phyloP scores from a whole-genome alignment of 2,888 invertebrate species.

The Hypomecis atomaria region DNA sequence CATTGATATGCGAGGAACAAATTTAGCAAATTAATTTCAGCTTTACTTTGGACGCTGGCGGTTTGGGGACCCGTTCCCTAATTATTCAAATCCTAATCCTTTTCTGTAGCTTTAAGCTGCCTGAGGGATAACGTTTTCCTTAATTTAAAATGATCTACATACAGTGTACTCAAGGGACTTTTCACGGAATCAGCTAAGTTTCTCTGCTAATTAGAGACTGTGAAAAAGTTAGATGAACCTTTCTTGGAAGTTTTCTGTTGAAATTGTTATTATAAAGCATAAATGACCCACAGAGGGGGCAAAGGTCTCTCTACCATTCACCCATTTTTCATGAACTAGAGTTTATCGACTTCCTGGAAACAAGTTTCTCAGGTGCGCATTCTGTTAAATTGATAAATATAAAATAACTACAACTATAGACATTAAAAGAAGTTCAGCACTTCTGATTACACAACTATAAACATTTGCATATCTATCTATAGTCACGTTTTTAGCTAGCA shows the following conservation, averaged over 20 bases:
- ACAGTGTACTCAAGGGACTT: not conserved
- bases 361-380: too few species aligned
- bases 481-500: not conserved
- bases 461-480: slow-evolving; percentile 12
- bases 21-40: slow-evolving; percentile 27
- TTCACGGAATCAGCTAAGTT: not conserved
- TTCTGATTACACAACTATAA: not conserved
- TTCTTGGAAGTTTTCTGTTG: not conserved
- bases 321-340: too few species aligned
- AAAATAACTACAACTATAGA: not conserved
- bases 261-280: not conserved
- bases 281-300: not conserved
- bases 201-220: not conserved
- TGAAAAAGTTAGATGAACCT: not conserved
- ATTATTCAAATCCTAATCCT: slow-evolving; percentile 27
- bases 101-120: slow-evolving; percentile 16
- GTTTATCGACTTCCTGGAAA: too few species aligned
- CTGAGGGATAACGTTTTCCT: slow-evolving; percentile 6
- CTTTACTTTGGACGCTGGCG: slow-evolving; percentile 5
- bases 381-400: too few species aligned
- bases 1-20: slow-evolving; percentile 33
- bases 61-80: slow-evolving; percentile 10
- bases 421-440: not conserved
- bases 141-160: slow-evolving; percentile 10
- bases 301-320: too few species aligned